A percentile compares a stretch with the other conserved stretches of the same genome.
Evolutionary conservation across 1,140 invertebrate species (phyloP).

Genomic region (Pachypeltis micranthus): DNA sequence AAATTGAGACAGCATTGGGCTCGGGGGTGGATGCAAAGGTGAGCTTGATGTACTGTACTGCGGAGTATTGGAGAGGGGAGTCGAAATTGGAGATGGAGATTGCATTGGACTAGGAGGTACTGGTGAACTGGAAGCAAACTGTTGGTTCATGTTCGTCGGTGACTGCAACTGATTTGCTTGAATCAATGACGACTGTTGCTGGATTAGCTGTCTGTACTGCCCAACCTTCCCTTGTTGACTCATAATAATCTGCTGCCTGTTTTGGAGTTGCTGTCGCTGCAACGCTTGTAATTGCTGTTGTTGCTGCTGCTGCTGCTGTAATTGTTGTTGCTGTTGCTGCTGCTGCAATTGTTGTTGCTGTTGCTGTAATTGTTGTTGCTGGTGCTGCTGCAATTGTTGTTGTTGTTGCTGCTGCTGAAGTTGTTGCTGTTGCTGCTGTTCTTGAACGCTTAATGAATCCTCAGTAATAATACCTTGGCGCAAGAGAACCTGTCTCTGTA

Average conservation of each 20-base stretch:
- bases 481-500: constrained; percentile 12
- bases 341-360: constrained; percentile 28
- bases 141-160: constrained; percentile 25
- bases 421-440: constrained; percentile 40
- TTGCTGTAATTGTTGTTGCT: constrained; percentile 24
- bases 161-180: constrained; percentile 26
- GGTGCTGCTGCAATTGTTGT: constrained; percentile 24
- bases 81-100: constrained; percentile 12
- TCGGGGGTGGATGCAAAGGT: constrained; percentile 40
- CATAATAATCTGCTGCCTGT: constrained; percentile 16
- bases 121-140: constrained; percentile 34
- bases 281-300: constrained; percentile 30
- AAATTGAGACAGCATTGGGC: constrained; percentile 35
- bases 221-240: constrained; percentile 13
- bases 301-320: constrained; percentile 29
- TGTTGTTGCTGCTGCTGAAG: constrained; percentile 34
- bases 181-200: neutral
- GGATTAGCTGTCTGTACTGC: constrained; percentile 18
- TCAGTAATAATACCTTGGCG: constrained; percentile 30
- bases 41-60: constrained; percentile 34
- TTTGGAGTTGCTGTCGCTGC: constrained; percentile 18
- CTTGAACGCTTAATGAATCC: constrained; percentile 31
- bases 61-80: constrained; percentile 26
- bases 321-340: constrained; percentile 21
- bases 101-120: constrained; percentile 35